Evolutionary conservation across 2,113 vertebrate species (phyloP), one percentile per base, ranked within the genome.

Genomic region (Nesoenas mayeri): DNA sequence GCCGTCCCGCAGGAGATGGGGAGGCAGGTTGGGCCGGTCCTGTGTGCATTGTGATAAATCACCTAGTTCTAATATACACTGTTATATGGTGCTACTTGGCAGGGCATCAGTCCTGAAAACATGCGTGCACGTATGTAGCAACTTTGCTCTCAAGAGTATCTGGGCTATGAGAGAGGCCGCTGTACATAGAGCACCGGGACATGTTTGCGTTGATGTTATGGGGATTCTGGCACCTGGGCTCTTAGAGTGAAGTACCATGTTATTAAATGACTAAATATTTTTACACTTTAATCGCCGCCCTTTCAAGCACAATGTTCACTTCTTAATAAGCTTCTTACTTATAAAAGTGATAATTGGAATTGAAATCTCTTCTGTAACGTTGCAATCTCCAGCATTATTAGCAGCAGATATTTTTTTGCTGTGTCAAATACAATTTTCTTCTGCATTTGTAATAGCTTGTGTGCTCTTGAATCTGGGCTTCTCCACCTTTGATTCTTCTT

Each of bases 101-200:
- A 31, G 38, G 38, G 14, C 31, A 10, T 29, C 26, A 2, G 2
- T 84, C 53, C 90, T 90, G 75, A n/a, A 60, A 67, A 48, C 14
- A 1, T 0, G 0, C 25, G 12, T 53, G 13, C 26, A 5, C 0
- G 0, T 19, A 9, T 31, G 70, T 26, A n/a, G 1, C 61, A 32
- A 20, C 79, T 77, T 60, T 54, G 42, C 64, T 86, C 42, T 64
- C 51, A 22, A 12, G 66, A 50, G 51, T 31, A 12, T 16, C 29
- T n/a, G 44, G 40, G 31, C 44, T 61, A 12, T 50, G 51, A 40
- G 44, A 60, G 40, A 4, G 16, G 20, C 47, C 32, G 6, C 24
- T 38, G 60, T 10, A 10, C 28, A 2, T 42, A 36, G 32, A 16
- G 11, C 13, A 67, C 31, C 1, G 2, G 24, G 78, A 29, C 17